Evolutionary conservation across 2,888 invertebrate species (phyloP), one percentile per base, ranked within the genome.

Genomic region (Brenthis hecate): DNA sequence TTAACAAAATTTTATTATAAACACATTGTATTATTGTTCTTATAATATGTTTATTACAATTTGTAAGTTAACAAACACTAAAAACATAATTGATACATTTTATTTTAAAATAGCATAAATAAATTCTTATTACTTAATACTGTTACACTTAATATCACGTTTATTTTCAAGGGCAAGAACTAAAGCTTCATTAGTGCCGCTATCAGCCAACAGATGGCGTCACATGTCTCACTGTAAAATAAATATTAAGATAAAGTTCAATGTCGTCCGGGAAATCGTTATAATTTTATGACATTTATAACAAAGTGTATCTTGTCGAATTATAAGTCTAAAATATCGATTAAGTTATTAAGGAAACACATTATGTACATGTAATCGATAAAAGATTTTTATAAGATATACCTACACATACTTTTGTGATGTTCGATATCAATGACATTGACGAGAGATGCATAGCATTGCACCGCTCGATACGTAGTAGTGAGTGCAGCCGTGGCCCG

Each of bases 161-260:
- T 58, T 51, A 28, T 60, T 14, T 48, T 47, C 62, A 62, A 62
- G 53, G 62, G 32, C 62, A 51, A 16, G 57, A 19, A 11, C 47
- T 47, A 51, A 51, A 54, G 55, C 32, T 65, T 14, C 48, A n/a
- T 8, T 73, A 80, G 83, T 89, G 81, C 81, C 54, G 91, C 92
- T 91, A 92, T 80, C 81, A 75, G 78, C 70, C 84, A 72, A 81
- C 71, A 91, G 92, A 89, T 91, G 92, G 91, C 91, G 85, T 63
- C 75, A 82, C 65, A 4, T 28, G 83, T 83, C 69, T 61, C 72
- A 75, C 67, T 74, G 75, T 67, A 74, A 74, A 69, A 65, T 73
- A 68, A 32, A 36, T 43, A 43, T 53, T 62, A 43, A n/a, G 19
- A 53, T 62, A 62, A 43, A 53, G 53, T 51, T 62, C 36, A 53